Percentiles rank a stretch among this genome's conserved stretches.
phyloP scores from a whole-genome alignment of 1,140 invertebrate species.

The Diplogasteroides magnus region DNA sequence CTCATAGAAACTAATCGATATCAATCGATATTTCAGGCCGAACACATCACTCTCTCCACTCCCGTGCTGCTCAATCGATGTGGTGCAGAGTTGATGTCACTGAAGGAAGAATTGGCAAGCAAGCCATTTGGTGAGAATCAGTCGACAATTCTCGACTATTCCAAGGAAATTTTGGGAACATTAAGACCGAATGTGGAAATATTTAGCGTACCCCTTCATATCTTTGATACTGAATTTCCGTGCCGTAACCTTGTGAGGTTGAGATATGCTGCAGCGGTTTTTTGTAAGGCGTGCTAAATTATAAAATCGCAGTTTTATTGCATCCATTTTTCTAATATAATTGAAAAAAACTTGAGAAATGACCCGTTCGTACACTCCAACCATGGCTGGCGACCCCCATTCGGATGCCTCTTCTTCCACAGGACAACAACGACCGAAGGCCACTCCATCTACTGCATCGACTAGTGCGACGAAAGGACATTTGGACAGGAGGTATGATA shows the following conservation, averaged over 20 bases:
- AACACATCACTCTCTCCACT: conserved; percentile 26
- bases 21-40: background rate
- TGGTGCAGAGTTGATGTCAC: conserved; percentile 29
- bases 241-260: too few species aligned
- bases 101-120: conserved; percentile 39
- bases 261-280: too few species aligned
- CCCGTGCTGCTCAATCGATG: conserved; percentile 30
- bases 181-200: too few species aligned
- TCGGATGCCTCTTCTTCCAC: conserved; percentile 41
- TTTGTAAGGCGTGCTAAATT: too few species aligned
- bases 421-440: background rate
- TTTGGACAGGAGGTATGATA: too few species aligned
- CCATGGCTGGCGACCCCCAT: conserved; percentile 51
- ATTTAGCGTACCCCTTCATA: too few species aligned
- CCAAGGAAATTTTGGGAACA: too few species aligned
- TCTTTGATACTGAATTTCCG: too few species aligned
- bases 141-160: conserved; percentile 16
- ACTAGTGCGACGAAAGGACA: too few species aligned
- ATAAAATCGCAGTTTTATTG: too few species aligned
- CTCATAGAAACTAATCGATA: conserved; percentile 11
- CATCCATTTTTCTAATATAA: too few species aligned
- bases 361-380: conserved; percentile 52
- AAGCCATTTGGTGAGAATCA: conserved; percentile 31
- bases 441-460: too few species aligned
- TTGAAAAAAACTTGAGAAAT: conserved; percentile 37